Evolutionary conservation across 2,113 vertebrate genomes (phyloP).

Genomic region (Uria aalge): DNA sequence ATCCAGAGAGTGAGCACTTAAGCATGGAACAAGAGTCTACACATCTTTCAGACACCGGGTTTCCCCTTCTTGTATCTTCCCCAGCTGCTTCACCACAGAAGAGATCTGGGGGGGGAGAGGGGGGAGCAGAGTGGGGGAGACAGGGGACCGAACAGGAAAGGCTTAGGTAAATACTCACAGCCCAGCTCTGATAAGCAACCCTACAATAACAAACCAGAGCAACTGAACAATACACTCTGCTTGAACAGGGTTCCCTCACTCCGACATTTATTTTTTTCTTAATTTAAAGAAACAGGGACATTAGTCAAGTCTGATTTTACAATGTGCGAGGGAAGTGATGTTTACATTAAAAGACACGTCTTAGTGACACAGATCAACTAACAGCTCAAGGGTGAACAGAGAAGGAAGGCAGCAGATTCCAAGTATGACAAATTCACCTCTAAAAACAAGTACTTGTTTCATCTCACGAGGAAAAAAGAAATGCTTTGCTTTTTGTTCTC

Average conservation of each 20-base stretch:
- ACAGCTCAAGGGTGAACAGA: neutral
- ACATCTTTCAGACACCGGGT: neutral
- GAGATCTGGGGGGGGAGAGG: neutral
- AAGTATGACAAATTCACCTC: neutral
- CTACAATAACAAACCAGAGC: neutral
- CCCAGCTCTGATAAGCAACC: neutral
- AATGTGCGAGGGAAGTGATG: neutral
- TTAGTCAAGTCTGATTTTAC: neutral
- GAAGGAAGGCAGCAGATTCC: neutral
- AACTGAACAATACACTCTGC: neutral
- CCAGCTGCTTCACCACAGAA: neutral
- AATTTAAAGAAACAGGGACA: neutral
- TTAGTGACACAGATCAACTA: neutral
- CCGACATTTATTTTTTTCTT: neutral
- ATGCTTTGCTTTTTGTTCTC: neutral
- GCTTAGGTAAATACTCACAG: neutral
- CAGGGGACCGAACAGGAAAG: neutral
- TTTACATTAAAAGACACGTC: neutral
- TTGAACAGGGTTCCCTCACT: neutral
- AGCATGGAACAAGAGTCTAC: neutral
- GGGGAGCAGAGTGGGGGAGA: no score
- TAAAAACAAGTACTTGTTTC: neutral
- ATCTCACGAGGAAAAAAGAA: neutral
- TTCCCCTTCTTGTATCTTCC: neutral
- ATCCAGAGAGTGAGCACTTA: neutral